Evolutionary conservation across 2,888 invertebrate genomes (phyloP).

Genomic region (Sphinx pinastri): DNA sequence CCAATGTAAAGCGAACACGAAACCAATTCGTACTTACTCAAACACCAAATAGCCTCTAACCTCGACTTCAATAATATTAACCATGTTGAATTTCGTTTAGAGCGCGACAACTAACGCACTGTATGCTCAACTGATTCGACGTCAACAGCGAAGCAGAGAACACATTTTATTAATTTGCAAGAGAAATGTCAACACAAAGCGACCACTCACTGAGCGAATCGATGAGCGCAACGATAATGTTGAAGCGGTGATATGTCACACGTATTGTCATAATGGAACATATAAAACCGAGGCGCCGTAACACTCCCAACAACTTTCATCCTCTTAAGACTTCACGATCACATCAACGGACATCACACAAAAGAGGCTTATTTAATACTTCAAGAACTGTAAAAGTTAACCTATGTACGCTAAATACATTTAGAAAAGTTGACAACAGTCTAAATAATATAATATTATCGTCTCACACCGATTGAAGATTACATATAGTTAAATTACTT

Average conservation of each 20-base stretch:
- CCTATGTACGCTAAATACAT: slow-evolving; percentile 72
- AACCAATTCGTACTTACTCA: slow-evolving; percentile 50
- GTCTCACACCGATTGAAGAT: slow-evolving; percentile 64
- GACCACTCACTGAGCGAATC: slow-evolving; percentile 31
- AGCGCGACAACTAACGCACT: slow-evolving; percentile 39
- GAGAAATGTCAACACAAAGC: slow-evolving; percentile 43
- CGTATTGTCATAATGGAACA: slow-evolving; percentile 35
- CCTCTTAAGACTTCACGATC: slow-evolving; percentile 41
- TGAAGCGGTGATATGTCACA: slow-evolving; percentile 47
- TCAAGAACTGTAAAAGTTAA: slow-evolving; percentile 63
- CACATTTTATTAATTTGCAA: slow-evolving; percentile 52
- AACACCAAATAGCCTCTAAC: slow-evolving; percentile 55
- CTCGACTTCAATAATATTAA: slow-evolving; percentile 43
- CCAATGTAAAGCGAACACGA: slow-evolving; percentile 48
- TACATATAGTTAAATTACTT: slow-evolving; percentile 59
- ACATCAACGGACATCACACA: slow-evolving; percentile 46
- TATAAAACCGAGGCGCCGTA: slow-evolving; percentile 44
- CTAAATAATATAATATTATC: slow-evolving; percentile 56
- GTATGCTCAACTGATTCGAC: slow-evolving; percentile 43
- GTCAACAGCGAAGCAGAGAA: slow-evolving; percentile 50
- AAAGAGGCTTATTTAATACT: slow-evolving; percentile 57
- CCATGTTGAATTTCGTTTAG: slow-evolving; percentile 42
- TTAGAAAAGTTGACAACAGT: slow-evolving; percentile 60
- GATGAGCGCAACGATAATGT: slow-evolving; percentile 35
- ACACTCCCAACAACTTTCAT: slow-evolving; percentile 47